phyloP scores from a whole-genome alignment of 1,140 invertebrate species.

The Psilanteris sp. region DNA sequence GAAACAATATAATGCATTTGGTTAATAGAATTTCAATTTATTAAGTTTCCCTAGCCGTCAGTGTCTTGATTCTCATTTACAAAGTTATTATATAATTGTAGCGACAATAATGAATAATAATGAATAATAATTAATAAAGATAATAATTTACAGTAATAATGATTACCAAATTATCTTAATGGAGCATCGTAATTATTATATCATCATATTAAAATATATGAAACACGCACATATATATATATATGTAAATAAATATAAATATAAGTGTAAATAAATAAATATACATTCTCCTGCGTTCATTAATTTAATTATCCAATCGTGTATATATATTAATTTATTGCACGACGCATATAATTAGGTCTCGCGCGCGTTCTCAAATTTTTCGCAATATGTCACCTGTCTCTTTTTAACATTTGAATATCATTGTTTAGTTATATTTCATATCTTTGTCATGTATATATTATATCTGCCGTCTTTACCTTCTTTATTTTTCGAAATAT shows the following conservation, averaged over 20 bases:
- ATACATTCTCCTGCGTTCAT: constrained; percentile 13
- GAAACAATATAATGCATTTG: constrained; percentile 66
- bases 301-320: constrained; percentile 36
- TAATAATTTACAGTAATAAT: constrained; percentile 65
- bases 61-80: constrained; percentile 78
- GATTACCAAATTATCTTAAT: constrained; percentile 65
- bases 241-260: constrained; percentile 53
- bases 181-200: constrained; percentile 38
- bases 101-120: constrained; percentile 64
- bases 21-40: constrained; percentile 79
- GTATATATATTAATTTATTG: constrained; percentile 44
- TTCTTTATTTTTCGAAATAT: constrained; percentile 14
- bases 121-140: constrained; percentile 67
- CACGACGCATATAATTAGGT: constrained; percentile 28
- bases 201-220: constrained; percentile 49
- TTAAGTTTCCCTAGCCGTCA: constrained; percentile 76
- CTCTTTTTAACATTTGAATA: too few relatives aligned
- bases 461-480: not conserved
- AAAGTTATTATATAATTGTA: constrained; percentile 75
- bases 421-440: too few relatives aligned
- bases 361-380: constrained; percentile 1
- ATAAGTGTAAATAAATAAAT: constrained; percentile 50
- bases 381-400: constrained; percentile 10
- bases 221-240: constrained; percentile 47
- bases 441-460: not conserved